Evolutionary conservation across 2,888 invertebrate genomes (phyloP).

Genomic region (Aspidiotus destructor): DNA sequence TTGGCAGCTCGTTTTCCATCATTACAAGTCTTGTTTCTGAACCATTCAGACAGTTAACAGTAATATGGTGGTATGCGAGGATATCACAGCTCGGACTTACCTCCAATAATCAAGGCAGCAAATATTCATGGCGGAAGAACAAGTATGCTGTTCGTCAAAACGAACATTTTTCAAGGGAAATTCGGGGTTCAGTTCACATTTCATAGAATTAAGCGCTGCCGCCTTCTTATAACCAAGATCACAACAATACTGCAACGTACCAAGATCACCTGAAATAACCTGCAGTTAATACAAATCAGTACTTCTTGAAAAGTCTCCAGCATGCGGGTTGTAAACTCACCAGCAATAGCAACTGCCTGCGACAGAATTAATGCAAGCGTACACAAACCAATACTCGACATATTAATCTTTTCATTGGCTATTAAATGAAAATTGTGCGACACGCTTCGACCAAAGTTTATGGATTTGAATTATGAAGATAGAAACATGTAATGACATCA

Average conservation of each 20-base stretch:
- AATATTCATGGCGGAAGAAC: constrained; percentile 53
- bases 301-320: too few species aligned
- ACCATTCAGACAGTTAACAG: not conserved
- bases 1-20: constrained; percentile 15
- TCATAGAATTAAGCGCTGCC: not conserved
- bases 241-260: constrained; percentile 14
- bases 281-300: too few species aligned
- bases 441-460: too few species aligned
- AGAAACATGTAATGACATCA: too few species aligned
- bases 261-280: constrained; percentile 9
- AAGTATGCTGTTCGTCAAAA: constrained; percentile 50
- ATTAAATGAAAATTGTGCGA: too few species aligned
- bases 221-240: constrained; percentile 7
- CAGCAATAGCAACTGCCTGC: too few species aligned
- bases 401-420: too few species aligned
- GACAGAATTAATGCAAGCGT: too few species aligned
- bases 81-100: constrained; percentile 38
- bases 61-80: not conserved
- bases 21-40: constrained; percentile 14
- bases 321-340: too few species aligned
- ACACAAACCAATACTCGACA: too few species aligned
- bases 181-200: constrained; percentile 17
- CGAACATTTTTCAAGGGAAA: constrained; percentile 43
- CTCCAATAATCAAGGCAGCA: constrained; percentile 46
- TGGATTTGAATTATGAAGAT: too few species aligned